Base-by-base conservation (phyloP, 2,113 vertebrate species). In the Taurulus bubalis region DNA sequence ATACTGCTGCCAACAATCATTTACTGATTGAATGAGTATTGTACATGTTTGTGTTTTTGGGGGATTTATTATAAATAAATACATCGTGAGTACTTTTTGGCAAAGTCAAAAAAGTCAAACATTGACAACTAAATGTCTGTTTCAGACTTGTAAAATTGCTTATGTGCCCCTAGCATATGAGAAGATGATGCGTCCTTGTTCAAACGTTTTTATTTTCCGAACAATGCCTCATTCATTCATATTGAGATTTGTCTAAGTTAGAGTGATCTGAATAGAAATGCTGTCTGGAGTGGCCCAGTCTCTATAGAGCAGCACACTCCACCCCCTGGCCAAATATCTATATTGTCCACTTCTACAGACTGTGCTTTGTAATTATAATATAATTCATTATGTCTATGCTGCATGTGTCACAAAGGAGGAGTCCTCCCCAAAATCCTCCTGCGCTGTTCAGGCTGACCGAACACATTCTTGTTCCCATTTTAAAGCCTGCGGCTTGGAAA, bases 361-460 rank as follows among this genome's bases (percentile, higher is more conserved):
- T 93, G 88, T 89, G 95, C 95, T 95, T 96, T 96, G 95, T 95
- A 95, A 95, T 96, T 96, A 95, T 95, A 96, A 96, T 96, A 95
- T 95, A 95, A 95, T 95, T 95, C 95, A 95, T 96, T 95, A 96
- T 96, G 94, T 95, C 92, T 92, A 86, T 86, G 88, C 91, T 89
- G 91, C 93, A 92, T 91, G 93, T 91, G 90, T 90, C 91, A 95
- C 94, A 95, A 95, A 94, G 93, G 87, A 85, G 63, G 80, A 90
- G 90, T 93, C 91, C 90, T 92, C 93, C 94, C 91, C 86, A 90
- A 93, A 95, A 93, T 94, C 94, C 87, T 92, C 92, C 82, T 86
- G 87, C 45, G 76, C 91, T 94, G 93, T 94, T 95, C 89, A 89
- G 84, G 93, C 93, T 94, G 94, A 95, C 93, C 93, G 91, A 93